Base-by-base conservation (phyloP, 1,140 invertebrate genomes). In the Lysiphlebus fabarum region DNA sequence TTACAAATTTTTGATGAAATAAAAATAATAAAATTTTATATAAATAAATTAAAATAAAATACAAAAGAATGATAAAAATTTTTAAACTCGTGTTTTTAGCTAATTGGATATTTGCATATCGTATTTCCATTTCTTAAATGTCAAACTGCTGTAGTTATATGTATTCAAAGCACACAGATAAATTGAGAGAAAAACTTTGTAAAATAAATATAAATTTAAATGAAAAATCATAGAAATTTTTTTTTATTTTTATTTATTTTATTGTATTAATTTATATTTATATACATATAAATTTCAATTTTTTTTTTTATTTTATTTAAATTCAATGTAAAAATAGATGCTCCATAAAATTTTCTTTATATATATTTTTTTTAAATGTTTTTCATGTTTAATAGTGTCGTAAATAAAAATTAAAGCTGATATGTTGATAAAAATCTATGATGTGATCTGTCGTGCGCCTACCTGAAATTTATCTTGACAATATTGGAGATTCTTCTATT, bases 91-190 rank as follows among this genome's bases (percentile, higher is more conserved):
- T 26, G 49, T 34, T 8, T 34, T 51, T n/a, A 34, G 49, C 34
- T 51, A 51, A 51, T 51, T 51, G 49, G 49, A 51, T 51, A 51
- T 51, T 51, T 51, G 49, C 49, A 51, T 51, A 51, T 51, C 49
- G 49, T 36, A 51, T 51, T 51, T 51, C 49, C 49, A 51, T 51
- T 51, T 36, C 49, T 51, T 51, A 38, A 51, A 51, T 34, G 49
- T 51, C 38, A 8, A 34, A 51, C 49, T 51, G 36, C 10, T 51
- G 34, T 4, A 37, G 36, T 45, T 11, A 4, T n/a, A n/a, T n/a
- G n/a, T 5, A n/a, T n/a, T 36, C n/a, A 34, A 51, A 51, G 38
- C 38, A 37, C 38, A 36, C 12, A 38, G 34, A 51, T n/a, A 51
- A 51, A 37, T 37, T 36, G 36, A 11, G 36, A 40, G 38, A 11